phyloP scores from a whole-genome alignment of 1,140 invertebrate genomes.

The Apolygus lucorum region DNA sequence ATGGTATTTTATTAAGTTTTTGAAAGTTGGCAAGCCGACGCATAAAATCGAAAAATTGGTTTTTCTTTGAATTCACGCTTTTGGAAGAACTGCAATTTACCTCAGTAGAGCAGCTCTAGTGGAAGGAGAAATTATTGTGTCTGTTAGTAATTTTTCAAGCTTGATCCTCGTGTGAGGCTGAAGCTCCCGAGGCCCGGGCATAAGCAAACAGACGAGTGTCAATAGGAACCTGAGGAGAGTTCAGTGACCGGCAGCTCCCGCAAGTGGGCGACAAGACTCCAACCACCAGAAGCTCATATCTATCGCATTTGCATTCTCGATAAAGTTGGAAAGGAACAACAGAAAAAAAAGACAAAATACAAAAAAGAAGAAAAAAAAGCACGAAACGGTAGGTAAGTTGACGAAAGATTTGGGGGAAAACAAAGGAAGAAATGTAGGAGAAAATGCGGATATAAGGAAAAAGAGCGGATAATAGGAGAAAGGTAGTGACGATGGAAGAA shows the following conservation, averaged over 20 bases:
- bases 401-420: not conserved
- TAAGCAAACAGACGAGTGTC: conserved; percentile 2
- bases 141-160: too few relatives aligned
- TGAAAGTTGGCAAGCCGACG: too few relatives aligned
- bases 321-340: not conserved
- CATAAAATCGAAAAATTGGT: too few relatives aligned
- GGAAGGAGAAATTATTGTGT: too few relatives aligned
- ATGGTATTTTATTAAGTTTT: too few relatives aligned
- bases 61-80: too few relatives aligned
- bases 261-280: conserved; percentile 9
- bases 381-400: too few relatives aligned
- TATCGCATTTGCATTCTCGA: not conserved
- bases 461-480: not conserved
- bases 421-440: not conserved
- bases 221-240: conserved; percentile 5
- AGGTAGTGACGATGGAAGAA: conserved; percentile 3
- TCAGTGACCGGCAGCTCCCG: not conserved
- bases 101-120: too few relatives aligned
- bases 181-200: not conserved
- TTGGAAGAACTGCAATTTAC: too few relatives aligned
- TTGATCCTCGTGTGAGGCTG: too few relatives aligned
- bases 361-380: not conserved
- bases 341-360: not conserved
- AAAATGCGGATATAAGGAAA: not conserved
- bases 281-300: not conserved